Evolutionary conservation across 2,113 vertebrate genomes (phyloP), one percentile per base, ranked within the genome.

Genomic region (Mus spicilegus): DNA sequence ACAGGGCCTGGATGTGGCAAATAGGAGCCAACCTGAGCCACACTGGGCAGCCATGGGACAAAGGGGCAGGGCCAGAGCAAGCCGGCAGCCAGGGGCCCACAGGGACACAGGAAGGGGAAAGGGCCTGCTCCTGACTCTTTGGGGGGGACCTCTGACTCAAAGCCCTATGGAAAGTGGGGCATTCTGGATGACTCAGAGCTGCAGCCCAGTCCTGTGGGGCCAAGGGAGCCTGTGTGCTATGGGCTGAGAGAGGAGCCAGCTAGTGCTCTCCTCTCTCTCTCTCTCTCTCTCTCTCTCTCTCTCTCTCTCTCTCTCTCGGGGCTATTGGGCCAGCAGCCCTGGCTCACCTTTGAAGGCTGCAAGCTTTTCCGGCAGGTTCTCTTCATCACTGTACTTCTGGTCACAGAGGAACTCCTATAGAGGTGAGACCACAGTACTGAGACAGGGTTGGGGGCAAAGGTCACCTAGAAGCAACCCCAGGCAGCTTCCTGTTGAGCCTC

Each of bases 301-400:
- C 49, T 49, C 49, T 49, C 49, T 49, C 49, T 49, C 49, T 49
- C 5, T 90, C 84, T 42, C 96, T 0, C 0, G 14, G 78, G 12
- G 33, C 3, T 20, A 72, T 0, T 0, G 46, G 33, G 72, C 96
- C 17, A 82, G 3, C 58, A 61, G 84, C 69, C 87, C 70, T 73
- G n/a, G 85, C 99, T 99, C 98, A 99, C 99, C 99, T 99, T 99
- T 99, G 95, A 99, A 99, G 86, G 99, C 98, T 5, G 99, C 99
- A 76, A 99, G 93, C 97, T 99, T 99, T 56, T 99, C 99, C 0
- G 99, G 98, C 96, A 99, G 98, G 97, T 99, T 99, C 73, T 99
- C 99, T 97, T 99, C 99, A 98, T 99, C 99, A 1, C 99, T 98
- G 98, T 99, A 99, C 97, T 99, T 99, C 95, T 99, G 99, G 98